phyloP scores from a whole-genome alignment of 2,113 vertebrate genomes.

The Benitochromis conjunctus region DNA sequence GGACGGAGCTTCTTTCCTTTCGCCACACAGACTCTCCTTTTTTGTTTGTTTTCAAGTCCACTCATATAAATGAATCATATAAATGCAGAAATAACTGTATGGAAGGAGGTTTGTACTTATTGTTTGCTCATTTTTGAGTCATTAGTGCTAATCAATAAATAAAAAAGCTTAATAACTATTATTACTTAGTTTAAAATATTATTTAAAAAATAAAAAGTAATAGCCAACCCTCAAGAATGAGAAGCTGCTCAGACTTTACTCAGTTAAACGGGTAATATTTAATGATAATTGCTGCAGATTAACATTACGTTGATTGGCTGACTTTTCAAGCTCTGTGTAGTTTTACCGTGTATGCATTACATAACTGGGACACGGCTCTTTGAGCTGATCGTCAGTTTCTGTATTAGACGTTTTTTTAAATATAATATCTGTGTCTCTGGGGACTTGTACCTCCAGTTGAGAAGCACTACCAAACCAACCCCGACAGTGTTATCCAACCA shows the following conservation, averaged over 20 bases:
- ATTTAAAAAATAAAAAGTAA: not conserved
- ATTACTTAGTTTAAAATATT: not conserved
- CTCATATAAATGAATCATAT: not conserved
- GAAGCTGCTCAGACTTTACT: not conserved
- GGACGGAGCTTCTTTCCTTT: not conserved
- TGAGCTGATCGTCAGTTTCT: not conserved
- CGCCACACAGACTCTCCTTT: not conserved
- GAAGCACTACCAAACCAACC: constrained; percentile 24
- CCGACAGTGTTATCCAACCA: not conserved
- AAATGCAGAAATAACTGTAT: not conserved
- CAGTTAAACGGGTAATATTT: not conserved
- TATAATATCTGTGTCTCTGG: not conserved
- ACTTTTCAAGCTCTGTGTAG: not conserved
- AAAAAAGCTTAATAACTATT: not conserved
- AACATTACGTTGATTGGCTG: not conserved
- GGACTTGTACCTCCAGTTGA: constrained; percentile 23
- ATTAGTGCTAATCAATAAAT: not conserved
- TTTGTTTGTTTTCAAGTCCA: not conserved
- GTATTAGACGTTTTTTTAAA: not conserved
- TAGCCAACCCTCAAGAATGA: not conserved
- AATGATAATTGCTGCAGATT: not conserved
- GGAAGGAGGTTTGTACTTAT: not conserved
- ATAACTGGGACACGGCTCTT: not conserved
- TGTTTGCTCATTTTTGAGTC: not conserved
- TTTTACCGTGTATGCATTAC: not conserved